phyloP scores from a whole-genome alignment of 2,888 invertebrate species.

The Congeria kusceri region DNA sequence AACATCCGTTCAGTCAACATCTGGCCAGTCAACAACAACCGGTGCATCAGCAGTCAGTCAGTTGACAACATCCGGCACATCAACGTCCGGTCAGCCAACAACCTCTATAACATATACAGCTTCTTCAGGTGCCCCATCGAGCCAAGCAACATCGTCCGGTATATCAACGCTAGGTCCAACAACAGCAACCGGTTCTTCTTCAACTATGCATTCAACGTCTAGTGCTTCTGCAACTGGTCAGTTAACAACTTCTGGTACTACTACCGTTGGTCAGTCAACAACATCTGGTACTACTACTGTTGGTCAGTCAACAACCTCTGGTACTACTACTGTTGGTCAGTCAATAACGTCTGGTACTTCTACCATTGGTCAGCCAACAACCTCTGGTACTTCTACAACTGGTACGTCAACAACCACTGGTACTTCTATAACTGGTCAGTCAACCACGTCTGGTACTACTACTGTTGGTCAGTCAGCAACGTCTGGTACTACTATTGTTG shows the following conservation, averaged over 20 bases:
- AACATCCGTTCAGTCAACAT: background rate
- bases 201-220: background rate
- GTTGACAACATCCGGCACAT: background rate
- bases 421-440: background rate
- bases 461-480: background rate
- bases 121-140: background rate
- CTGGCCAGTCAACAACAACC: background rate
- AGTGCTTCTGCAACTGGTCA: too few relatives aligned
- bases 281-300: background rate
- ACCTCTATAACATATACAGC: background rate
- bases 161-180: background rate
- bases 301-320: background rate
- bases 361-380: background rate
- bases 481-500: too few relatives aligned
- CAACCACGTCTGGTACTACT: background rate
- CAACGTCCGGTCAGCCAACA: slow-evolving; percentile 3
- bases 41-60: background rate
- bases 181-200: background rate
- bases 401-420: background rate
- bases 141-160: background rate
- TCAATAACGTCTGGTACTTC: background rate
- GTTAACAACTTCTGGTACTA: background rate
- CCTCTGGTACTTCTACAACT: too few relatives aligned
- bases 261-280: background rate
- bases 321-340: background rate